A percentile compares a stretch with the other conserved stretches of the same genome.
Conservation (phyloP, 2,797 vertebrate species). For the Hafferia zeledoni region DNA sequence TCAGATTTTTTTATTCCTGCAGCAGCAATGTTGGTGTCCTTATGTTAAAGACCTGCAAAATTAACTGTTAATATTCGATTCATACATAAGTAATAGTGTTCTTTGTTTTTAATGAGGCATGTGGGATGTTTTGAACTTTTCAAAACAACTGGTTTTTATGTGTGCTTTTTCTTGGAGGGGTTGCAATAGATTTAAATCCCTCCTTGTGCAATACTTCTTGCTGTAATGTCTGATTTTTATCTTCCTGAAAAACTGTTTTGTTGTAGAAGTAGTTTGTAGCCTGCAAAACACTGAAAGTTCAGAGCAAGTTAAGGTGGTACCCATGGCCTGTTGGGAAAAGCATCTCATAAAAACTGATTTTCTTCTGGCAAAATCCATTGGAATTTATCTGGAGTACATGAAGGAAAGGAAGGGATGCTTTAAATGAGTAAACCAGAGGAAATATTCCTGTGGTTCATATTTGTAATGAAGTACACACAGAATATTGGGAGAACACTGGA, state of each 20-base stretch:
- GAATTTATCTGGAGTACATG: background rate
- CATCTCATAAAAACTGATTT: background rate
- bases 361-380: background rate
- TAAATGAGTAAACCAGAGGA: background rate
- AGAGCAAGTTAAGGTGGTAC: background rate
- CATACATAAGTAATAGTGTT: background rate
- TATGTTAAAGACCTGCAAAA: background rate
- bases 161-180: background rate
- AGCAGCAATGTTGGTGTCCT: background rate
- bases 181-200: background rate
- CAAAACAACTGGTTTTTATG: background rate
- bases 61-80: background rate
- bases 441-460: background rate
- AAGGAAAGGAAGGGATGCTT: background rate
- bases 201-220: background rate
- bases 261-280: background rate
- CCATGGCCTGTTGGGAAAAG: accelerated
- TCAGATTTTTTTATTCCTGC: background rate
- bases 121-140: background rate
- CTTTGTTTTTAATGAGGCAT: background rate
- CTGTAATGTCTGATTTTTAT: background rate
- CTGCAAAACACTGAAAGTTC: background rate
- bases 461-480: background rate
- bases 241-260: background rate
- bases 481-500: background rate